These are phyloP conservation scores for Sitobion miscanthi DNA, from an alignment of 1,140 invertebrate genomes.

Conservation along the genomic window DNA sequence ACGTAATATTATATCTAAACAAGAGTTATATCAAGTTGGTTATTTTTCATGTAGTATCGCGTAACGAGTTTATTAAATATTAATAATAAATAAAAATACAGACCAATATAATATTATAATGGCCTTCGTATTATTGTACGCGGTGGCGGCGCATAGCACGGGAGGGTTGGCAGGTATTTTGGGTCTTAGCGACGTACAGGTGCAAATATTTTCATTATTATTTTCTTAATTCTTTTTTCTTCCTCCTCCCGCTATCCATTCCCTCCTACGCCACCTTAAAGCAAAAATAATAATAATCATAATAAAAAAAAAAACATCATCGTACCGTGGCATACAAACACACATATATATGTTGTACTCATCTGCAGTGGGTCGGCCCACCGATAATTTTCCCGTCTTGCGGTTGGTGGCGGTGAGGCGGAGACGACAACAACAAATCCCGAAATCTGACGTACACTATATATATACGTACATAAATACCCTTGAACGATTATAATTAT, in stretches of 20 bases:
- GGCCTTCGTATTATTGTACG: not conserved
- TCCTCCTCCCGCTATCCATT: too few species aligned
- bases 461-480: not conserved
- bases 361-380: not conserved
- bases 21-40: not conserved
- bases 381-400: not conserved
- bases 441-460: not conserved
- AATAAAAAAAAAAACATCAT: conserved; percentile 13
- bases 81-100: conserved; percentile 25
- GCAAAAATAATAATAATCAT: conserved; percentile 30
- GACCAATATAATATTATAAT: not conserved
- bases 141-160: not conserved
- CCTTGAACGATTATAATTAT: conserved; percentile 45
- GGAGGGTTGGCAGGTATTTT: conserved; percentile 28
- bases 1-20: not conserved
- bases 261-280: not conserved
- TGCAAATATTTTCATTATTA: conserved; percentile 51
- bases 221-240: conserved; percentile 43
- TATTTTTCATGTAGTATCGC: not conserved
- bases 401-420: not conserved
- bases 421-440: conserved; percentile 31
- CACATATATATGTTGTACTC: conserved; percentile 1
- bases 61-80: not conserved
- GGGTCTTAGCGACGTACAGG: conserved; percentile 35
- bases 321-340: not conserved